Evolutionary conservation across 2,888 invertebrate genomes (phyloP), one percentile per base, ranked within the genome.

Genomic region (Temnothorax ravouxi): DNA sequence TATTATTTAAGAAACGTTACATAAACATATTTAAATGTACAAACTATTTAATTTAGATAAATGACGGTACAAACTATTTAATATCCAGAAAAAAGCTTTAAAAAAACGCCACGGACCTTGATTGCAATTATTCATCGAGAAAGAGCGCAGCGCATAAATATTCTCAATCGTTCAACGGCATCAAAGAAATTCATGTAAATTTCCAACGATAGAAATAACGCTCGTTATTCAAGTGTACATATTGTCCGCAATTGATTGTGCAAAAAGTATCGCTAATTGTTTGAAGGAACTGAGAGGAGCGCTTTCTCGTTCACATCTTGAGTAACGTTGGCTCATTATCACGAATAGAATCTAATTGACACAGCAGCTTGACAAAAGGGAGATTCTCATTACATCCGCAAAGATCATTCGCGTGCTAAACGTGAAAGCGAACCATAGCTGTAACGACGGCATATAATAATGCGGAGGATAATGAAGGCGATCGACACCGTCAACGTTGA

Each of bases 401-500:
- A 34, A n/a, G 61, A 69, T 66, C 67, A 47, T 25, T 69, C 38
- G 71, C 61, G 52, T 34, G 62, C 52, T 76, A 41, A 79, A 62
- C 21, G 54, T 13, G 50, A 79, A 50, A 64, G 47, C 71, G 59
- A 71, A 13, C 5, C 69, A 15, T 47, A 3, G 47, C 6, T 41
- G 54, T 66, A 52, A 80, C 38, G 25, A 52, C 34, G 50, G 59
- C 66, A 41, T 74, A 44, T 67, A 84, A 84, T 82, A 75, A 67
- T 9, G 69, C 69, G 52, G 47, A 41, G 34, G 41, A 64, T 84
- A 75, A 86, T 71, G 56, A 81, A 64, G 76, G 64, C 56, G 79
- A 86, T 84, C 61, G 64, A 67, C 67, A 34, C 41, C 44, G 54
- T 2, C 38, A 8, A 8, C 41, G 34, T 5, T 21, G 56, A 67